Percentiles rank a stretch among this genome's conserved stretches.
Evolutionary conservation across 2,888 invertebrate genomes (phyloP).

Genomic region (Brachycybe producta): DNA sequence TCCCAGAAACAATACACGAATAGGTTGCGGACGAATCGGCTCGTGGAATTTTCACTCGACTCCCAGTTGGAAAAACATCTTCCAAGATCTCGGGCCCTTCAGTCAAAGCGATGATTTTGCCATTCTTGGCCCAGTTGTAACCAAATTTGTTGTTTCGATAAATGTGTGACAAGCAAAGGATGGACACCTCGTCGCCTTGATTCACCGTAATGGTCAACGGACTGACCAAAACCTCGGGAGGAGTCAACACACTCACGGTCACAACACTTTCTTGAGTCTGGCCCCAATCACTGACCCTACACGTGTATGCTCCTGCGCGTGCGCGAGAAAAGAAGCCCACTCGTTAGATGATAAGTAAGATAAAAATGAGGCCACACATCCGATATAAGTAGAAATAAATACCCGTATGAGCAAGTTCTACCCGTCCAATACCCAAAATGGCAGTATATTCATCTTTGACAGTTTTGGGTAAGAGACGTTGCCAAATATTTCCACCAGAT

Average conservation of each 20-base stretch:
- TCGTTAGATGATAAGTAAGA: background rate
- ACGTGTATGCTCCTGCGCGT: constrained; percentile 14
- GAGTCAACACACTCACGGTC: background rate
- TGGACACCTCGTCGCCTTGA: constrained; percentile 17
- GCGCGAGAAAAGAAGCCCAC: background rate
- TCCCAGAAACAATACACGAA: constrained; percentile 23
- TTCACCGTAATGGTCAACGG: constrained; percentile 21
- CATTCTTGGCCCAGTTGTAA: constrained; percentile 25
- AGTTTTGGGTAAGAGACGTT: constrained; percentile 3
- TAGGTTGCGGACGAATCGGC: constrained; percentile 20
- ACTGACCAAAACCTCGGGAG: constrained; percentile 13
- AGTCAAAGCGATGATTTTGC: constrained; percentile 20
- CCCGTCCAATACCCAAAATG: constrained; percentile 8
- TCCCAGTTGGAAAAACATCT: constrained; percentile 24
- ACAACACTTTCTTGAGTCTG: constrained; percentile 3
- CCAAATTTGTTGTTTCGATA: constrained; percentile 16
- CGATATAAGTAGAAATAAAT: background rate
- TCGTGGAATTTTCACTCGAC: constrained; percentile 20
- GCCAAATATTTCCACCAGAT: constrained; percentile 3
- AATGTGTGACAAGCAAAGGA: constrained; percentile 21
- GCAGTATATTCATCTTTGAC: constrained; percentile 11
- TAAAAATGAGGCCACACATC: background rate
- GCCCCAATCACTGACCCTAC: constrained; percentile 18
- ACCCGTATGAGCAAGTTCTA: constrained; percentile 12
- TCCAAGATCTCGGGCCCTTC: constrained; percentile 22